phyloP scores from a whole-genome alignment of 2,888 invertebrate genomes.

The Campoplex nolae region DNA sequence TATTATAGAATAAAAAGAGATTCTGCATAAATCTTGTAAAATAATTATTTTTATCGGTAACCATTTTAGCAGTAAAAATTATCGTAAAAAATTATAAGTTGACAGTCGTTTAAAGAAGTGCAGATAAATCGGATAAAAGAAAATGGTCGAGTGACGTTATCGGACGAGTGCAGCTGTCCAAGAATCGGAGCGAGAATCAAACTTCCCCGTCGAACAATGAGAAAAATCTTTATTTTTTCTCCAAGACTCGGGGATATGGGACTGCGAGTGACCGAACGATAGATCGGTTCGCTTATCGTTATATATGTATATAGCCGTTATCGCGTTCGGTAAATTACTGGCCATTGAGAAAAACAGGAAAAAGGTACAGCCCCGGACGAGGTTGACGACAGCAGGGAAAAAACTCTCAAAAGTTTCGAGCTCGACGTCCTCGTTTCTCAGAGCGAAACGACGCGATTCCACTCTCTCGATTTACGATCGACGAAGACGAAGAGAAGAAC shows the following conservation, averaged over 20 bases:
- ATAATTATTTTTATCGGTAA: neutral
- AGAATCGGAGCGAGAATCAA: conserved; percentile 17
- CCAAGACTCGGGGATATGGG: conserved; percentile 3
- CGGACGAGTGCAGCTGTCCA: neutral
- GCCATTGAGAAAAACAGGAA: conserved; percentile 26
- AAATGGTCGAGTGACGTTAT: neutral
- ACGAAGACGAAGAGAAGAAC: conserved; percentile 27
- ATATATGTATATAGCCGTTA: conserved; percentile 42
- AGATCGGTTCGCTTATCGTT: conserved; percentile 37
- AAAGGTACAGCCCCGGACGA: conserved; percentile 4
- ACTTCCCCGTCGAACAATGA: conserved; percentile 19
- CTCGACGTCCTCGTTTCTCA: conserved; percentile 24
- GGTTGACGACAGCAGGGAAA: neutral
- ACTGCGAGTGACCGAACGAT: conserved; percentile 37
- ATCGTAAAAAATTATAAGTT: neutral
- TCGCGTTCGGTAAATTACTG: conserved; percentile 44
- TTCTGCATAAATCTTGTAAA: neutral
- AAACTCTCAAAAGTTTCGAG: conserved; percentile 50
- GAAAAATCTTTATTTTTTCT: conserved; percentile 19
- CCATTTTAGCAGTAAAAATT: neutral
- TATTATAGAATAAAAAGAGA: neutral
- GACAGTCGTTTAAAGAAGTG: neutral
- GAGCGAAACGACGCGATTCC: conserved; percentile 39
- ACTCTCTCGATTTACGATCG: conserved; percentile 53
- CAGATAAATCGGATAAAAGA: neutral